Evolutionary conservation across 1,140 invertebrate species (phyloP), one percentile per base, ranked within the genome.

Genomic region (Drosophila ercepeae): DNA sequence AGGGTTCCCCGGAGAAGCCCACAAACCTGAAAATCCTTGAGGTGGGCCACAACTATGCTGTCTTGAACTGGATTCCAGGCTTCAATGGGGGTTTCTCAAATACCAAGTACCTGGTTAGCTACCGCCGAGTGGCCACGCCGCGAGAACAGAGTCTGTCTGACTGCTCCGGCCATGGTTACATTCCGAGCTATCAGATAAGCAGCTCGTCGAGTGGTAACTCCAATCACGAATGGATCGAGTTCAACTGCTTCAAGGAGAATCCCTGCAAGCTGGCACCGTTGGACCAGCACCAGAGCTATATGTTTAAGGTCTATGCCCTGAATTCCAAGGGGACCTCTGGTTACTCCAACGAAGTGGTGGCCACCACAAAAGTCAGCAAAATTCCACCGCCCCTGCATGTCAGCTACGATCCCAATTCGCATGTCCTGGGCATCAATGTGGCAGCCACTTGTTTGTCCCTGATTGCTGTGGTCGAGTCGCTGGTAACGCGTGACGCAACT

Each of bases 21-120:
- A 94, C 92, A 1, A 93, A 94, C 21, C 86, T 97, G 1, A 92
- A 94, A 1, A 93, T 95, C 3, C 92, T 95, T 29, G 94, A 95
- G 73, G 93, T 95, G 4, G 96, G 95, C 0, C 95, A 95, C 7
- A 95, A 95, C 9, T 95, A 94, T 77, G 95, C 97, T 0, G 95
- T 95, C 0, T 88, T 98, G 0, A 93, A 93, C 14, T 98, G 97
- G 97, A 94, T 95, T 51, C 94, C 96, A 1, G 97, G 97, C 0
- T 98, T 98, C 83, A 96, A 98, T 91, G 97, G 97, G 0, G 97
- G 97, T 0, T 90, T 97, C 16, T 92, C 93, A 2, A 96, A 94
- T 65, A 98, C 96, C 0, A 97, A 97, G 77, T 97, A 96, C 89
- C 95, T 96, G 71, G 95, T 97, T 2, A 94, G 94, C 5, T 96